Evolutionary conservation across 2,113 vertebrate genomes (phyloP), one percentile per base, ranked within the genome.

Genomic region (Indicator maculatus): DNA sequence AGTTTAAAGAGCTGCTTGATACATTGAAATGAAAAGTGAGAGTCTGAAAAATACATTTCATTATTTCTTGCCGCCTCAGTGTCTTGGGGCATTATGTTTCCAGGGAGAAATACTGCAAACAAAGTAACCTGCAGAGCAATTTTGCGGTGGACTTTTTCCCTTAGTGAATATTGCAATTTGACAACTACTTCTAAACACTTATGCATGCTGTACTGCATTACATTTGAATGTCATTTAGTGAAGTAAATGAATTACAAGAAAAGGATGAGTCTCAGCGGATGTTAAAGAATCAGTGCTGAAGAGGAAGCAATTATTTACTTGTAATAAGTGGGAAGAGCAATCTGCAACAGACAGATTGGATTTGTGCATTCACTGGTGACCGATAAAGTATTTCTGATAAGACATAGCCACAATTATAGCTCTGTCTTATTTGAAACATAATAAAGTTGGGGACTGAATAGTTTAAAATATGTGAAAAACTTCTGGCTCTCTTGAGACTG

Each of bases 1-100:
- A 91, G 39, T 84, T 81, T 86, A 91, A 95, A 90, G 67, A 93
- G 41, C 63, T 70, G 38, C 47, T 87, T 90, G 56, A 85, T 89
- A 78, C 39, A 61, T 63, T 92, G 89, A 94, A 95, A 95, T 70
- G 52, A 96, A 94, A 97, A 96, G 53, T 61, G 39, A 86, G 53
- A 76, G 74, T 55, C 77, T 95, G 88, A 96, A 91, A 96, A 94
- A 93, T 78, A 88, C 20, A 30, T 86, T 93, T 89, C 73, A 93
- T 97, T 96, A 84, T 47, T 81, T 52, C 74, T 74, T 74, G 47
- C 58, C 74, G 47, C 61, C 65, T 93, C 33, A 80, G 45, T 80
- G 82, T 89, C 74, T 82, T 91, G 87, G 33, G 74, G 38, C 56
- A 78, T 65, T 89, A 39, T 41, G 19, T 78, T 91, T 94, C 67